These are phyloP conservation scores for Thalassarche chlororhynchos DNA, from an alignment of 2,113 vertebrate genomes.

Conservation along the genomic window DNA sequence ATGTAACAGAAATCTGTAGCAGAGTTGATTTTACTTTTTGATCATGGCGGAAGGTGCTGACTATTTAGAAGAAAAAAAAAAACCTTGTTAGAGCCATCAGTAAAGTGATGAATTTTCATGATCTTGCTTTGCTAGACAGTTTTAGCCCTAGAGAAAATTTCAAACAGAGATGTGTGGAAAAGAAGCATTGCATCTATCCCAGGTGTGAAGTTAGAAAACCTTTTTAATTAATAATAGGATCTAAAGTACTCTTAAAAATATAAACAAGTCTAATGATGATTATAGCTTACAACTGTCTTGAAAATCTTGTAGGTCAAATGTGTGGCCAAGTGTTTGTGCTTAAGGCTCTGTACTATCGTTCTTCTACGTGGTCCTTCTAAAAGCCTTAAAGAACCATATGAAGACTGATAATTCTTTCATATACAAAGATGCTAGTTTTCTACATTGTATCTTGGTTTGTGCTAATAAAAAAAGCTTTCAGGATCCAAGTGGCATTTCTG, in stretches of 20 bases:
- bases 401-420: not conserved
- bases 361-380: not conserved
- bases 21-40: slow-evolving; percentile 62
- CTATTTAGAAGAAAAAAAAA: slow-evolving; percentile 54
- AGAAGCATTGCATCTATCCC: slow-evolving; percentile 15
- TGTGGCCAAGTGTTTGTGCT: not conserved
- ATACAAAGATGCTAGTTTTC: not conserved
- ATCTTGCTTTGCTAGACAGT: slow-evolving; percentile 56
- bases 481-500: not conserved
- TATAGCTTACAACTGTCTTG: not conserved
- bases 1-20: not conserved
- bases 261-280: slow-evolving; percentile 11
- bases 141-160: slow-evolving; percentile 69
- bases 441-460: not conserved
- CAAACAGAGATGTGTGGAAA: slow-evolving; percentile 47
- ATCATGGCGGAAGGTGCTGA: slow-evolving; percentile 49
- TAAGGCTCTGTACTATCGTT: not conserved
- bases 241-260: slow-evolving; percentile 36
- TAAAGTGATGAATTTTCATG: slow-evolving; percentile 73
- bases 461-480: not conserved
- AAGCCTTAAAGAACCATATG: not conserved
- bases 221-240: slow-evolving; percentile 47
- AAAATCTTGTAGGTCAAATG: not conserved
- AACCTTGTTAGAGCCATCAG: slow-evolving; percentile 60
- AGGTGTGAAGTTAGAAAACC: slow-evolving; percentile 49